Evolutionary conservation across 1,140 invertebrate species (phyloP), one percentile per base, ranked within the genome.

Genomic region (Drusus annulatus): DNA sequence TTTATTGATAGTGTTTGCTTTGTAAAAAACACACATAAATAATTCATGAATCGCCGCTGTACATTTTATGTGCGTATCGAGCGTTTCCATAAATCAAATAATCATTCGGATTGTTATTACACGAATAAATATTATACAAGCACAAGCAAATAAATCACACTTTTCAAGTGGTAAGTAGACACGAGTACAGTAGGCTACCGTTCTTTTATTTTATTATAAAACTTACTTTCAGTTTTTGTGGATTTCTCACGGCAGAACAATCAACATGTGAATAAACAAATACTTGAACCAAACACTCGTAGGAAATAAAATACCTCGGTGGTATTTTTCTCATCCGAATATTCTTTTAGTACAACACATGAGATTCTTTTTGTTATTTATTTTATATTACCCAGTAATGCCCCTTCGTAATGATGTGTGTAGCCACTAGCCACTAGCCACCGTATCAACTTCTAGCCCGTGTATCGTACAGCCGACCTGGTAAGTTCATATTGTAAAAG

Each of bases 181-280:
- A 45, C 10, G 8, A 45, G 36, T 45, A 45, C 36, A 45, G 36
- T 13, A 45, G 36, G 36, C 36, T 56, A 56, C 54, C 54, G 54
- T 19, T 56, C 1, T 56, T 17, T 3, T 56, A 10, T 56, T 17
- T 21, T 17, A 19, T 8, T 21, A 56, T 7, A 19, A 56, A 21
- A 56, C n/a, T 56, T 19, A 17, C n/a, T 21, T 56, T 21, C 54
- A 56, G 54, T 56, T 36, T 28, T 65, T 28, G 7, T 23, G 16
- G 36, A 21, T 71, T 71, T 71, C 68, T 52, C 68, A 71, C 68
- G 68, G n/a, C 52, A 21, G 45, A 71, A 71, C 68, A 71, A 71
- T 71, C n/a, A 23, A 51, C 6, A 63, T 23, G 68, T 60, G 58
- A 28, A n/a, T 31, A 17, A 51, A 50, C 68, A 71, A 71, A 71